Evolutionary conservation across 1,140 invertebrate genomes (phyloP), one percentile per base, ranked within the genome.

Genomic region (Papilio polytes): DNA sequence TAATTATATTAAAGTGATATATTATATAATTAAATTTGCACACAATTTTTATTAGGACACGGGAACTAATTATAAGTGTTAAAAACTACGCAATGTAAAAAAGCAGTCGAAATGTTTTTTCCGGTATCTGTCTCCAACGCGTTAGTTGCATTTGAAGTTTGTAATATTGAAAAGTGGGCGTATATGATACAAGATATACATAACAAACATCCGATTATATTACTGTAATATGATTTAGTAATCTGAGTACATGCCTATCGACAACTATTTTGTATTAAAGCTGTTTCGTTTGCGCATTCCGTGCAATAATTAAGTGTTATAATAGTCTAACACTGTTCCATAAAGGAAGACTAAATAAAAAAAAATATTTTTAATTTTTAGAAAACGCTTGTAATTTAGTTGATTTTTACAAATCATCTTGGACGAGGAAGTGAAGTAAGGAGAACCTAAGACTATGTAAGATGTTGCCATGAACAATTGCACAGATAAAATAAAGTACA

Each of bases 141-240:
- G 36, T 41, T 41, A 7, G 26, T 70, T 36, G 26, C 63, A 36
- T 70, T 36, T 70, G 3, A 70, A 70, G 12, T 70, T 70, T 18
- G 26, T 70, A 9, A 26, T 70, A 3, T 36, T 31, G 26, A 3
- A 31, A 70, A 70, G 63, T 70, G 63, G 63, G 63, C 63, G 63
- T 70, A 31, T 36, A 36, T 15, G 63, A 70, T 70, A 70, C 10
- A 26, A 20, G 56, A 70, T 70, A 66, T 66, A 36, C 31, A 70
- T 31, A 70, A 70, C 13, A 70, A 36, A 70, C 63, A 31, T 70
- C 63, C 26, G 63, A 70, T 70, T 18, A 31, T 31, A 26, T 70
- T 70, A 70, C 63, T 70, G 63, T 70, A 70, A 70, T 70, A 10
- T 36, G 63, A 70, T 70, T 15, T 36, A 70, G 63, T 70, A 70